phyloP scores from a whole-genome alignment of 2,113 vertebrate species.

The Trichomycterus rosablanca region DNA sequence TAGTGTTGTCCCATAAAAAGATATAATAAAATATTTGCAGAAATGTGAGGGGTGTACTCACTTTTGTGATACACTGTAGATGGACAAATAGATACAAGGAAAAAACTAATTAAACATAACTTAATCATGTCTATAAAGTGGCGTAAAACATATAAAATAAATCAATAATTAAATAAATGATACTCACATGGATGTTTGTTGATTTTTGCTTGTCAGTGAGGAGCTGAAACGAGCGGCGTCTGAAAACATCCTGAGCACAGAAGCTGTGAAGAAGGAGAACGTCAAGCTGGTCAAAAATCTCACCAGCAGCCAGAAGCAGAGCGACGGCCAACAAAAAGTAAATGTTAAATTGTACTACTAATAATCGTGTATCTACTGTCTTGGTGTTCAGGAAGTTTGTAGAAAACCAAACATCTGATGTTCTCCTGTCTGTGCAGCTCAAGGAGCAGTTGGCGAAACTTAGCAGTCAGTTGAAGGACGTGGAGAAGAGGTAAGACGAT shows the following conservation, averaged over 20 bases:
- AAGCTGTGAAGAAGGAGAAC: conserved; percentile 81
- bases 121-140: no score
- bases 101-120: no score
- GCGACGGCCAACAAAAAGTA: conserved; percentile 79
- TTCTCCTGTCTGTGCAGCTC: conserved; percentile 65
- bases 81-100: no score
- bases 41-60: no score
- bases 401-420: neutral
- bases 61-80: no score
- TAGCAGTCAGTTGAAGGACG: conserved; percentile 85
- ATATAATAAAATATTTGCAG: no score
- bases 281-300: conserved; percentile 78
- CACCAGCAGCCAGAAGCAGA: conserved; percentile 71
- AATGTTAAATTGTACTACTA: no score
- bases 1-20: no score
- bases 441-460: conserved; percentile 85
- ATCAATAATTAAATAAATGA: no score
- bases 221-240: conserved; percentile 76
- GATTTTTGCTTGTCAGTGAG: conserved; percentile 75
- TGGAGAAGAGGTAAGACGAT: conserved; percentile 84
- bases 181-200: neutral
- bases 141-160: no score
- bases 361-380: neutral
- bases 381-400: neutral
- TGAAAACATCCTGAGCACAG: conserved; percentile 76